Base-by-base conservation (phyloP, 2,888 invertebrate species). In the Oxyteleia sp. region DNA sequence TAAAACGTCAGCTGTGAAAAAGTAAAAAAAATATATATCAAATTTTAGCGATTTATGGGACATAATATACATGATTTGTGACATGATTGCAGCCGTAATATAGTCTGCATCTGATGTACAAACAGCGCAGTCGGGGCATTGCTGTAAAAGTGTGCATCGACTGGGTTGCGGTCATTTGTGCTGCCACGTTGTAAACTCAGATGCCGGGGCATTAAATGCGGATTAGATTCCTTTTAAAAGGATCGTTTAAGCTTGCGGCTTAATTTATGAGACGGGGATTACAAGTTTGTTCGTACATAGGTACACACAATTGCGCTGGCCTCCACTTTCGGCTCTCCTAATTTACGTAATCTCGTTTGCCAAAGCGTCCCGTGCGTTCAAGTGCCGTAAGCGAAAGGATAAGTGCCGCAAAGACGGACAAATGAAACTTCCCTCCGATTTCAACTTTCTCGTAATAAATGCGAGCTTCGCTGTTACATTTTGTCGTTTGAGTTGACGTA, bases 231-330 rank as follows among this genome's bases (percentile, higher is more conserved):
- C 87, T 88, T 87, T 89, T 89, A 89, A 89, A 89, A 89, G 89
- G 89, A 88, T 89, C 88, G 86, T 87, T 88, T 89, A 89, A 89
- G 88, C 88, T 87, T 85, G 86, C 83, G 86, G 90, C 88, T 90
- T 89, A 89, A 89, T 90, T 90, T 89, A 89, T 87, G 88, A 87
- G 88, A 86, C 88, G 76, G 79, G 88, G 89, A 89, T 90, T 90
- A 90, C 89, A 87, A 87, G 85, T 87, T 86, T 83, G 87, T 85
- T 85, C 85, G 84, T 85, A 83, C 75, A 84, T 76, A 82, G 78
- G 75, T 82, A 82, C 82, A 79, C 66, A 76, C 85, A 84, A 86
- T 86, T 84, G 81, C 82, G 20, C 66, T 61, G 71, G 55, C 84
- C 80, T 76, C 66, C 57, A 66, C 61, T 80, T 78, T 78, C 29